These are phyloP conservation scores for Campopleginae sp. DNA, from an alignment of 2,888 invertebrate genomes.

Conservation along the genomic window DNA sequence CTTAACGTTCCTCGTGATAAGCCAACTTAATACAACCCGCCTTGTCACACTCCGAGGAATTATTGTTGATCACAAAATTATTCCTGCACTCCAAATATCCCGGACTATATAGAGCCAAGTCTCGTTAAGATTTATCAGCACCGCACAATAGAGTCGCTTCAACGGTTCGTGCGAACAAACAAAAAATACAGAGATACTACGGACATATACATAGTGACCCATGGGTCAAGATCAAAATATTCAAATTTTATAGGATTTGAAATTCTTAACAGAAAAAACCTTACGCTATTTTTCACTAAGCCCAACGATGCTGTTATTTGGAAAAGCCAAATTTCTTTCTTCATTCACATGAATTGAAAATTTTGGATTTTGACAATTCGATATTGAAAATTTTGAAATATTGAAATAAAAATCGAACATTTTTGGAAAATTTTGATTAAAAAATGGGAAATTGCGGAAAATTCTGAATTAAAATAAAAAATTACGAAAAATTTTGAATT, in stretches of 20 bases:
- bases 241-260: neutral
- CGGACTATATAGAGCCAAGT: slow-evolving; percentile 21
- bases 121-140: slow-evolving; percentile 61
- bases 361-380: too few species aligned
- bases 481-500: too few species aligned
- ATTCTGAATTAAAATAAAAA: too few species aligned
- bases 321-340: too few species aligned
- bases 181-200: slow-evolving; percentile 13
- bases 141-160: slow-evolving; percentile 32
- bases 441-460: too few species aligned
- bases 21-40: neutral
- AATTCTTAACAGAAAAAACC: neutral
- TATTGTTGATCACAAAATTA: slow-evolving; percentile 44
- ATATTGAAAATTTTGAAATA: too few species aligned
- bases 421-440: too few species aligned
- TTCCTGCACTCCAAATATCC: slow-evolving; percentile 26
- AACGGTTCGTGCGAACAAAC: slow-evolving; percentile 23
- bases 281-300: neutral
- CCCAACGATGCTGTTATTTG: neutral
- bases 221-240: neutral
- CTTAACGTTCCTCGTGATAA: neutral
- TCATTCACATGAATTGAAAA: too few species aligned
- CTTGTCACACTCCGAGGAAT: neutral
- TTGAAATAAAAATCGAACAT: too few species aligned
- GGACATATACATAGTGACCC: neutral